phyloP scores from a whole-genome alignment of 2,888 invertebrate species.

The Drosophila sordidula region DNA sequence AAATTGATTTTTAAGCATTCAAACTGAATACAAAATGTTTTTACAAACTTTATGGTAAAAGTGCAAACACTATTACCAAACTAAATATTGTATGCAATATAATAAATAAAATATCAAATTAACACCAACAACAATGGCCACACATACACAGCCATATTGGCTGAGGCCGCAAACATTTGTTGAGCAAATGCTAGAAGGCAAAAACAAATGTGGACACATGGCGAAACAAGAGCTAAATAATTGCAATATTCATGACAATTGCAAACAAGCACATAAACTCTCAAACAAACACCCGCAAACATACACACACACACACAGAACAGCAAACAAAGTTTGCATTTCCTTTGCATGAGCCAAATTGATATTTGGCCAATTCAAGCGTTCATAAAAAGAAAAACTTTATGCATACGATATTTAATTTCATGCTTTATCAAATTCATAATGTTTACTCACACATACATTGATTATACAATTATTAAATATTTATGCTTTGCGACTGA shows the following conservation, averaged over 20 bases:
- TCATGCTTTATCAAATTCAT: constrained; percentile 45
- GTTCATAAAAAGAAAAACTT: constrained; percentile 28
- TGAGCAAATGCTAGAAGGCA: constrained; percentile 69
- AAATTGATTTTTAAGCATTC: constrained; percentile 60
- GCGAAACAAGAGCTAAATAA: constrained; percentile 72
- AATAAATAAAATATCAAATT: constrained; percentile 77
- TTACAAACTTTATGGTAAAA: constrained; percentile 26
- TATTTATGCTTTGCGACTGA: constrained; percentile 45
- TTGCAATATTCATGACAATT: constrained; percentile 78
- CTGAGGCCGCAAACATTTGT: constrained; percentile 71
- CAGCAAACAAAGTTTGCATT: constrained; percentile 53
- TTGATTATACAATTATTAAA: constrained; percentile 53
- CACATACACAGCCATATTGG: constrained; percentile 13
- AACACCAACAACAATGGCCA: constrained; percentile 62
- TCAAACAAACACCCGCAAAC: constrained; percentile 18
- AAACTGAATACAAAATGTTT: constrained; percentile 10
- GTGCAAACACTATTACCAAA: constrained; percentile 71
- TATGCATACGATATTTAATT: constrained; percentile 56
- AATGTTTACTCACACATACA: constrained; percentile 20
- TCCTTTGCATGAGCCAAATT: constrained; percentile 63
- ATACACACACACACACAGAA: constrained; percentile 22
- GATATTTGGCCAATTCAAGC: constrained; percentile 52
- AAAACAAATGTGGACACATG: constrained; percentile 66
- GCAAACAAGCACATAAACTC: constrained; percentile 44
- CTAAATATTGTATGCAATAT: constrained; percentile 71